Percentiles rank a stretch among this genome's conserved stretches.
Evolutionary conservation across 2,113 vertebrate species (phyloP).

Genomic region (Nycticryphes semicollaris): DNA sequence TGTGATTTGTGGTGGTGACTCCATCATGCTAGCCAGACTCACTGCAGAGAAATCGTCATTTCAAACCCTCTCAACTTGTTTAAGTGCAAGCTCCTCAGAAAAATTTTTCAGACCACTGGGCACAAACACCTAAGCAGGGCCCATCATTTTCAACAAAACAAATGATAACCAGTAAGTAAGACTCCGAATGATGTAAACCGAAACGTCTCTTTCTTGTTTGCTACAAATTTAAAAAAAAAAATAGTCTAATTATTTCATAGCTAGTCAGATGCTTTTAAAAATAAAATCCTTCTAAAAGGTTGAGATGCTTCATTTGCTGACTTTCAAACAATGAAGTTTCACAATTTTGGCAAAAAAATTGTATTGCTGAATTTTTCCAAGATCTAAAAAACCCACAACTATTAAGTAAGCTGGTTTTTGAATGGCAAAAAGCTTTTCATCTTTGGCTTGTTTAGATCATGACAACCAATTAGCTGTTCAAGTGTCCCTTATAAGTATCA

Average conservation of each 20-base stretch:
- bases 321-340: neutral
- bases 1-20: neutral
- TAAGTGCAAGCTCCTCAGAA: neutral
- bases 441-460: neutral
- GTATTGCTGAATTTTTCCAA: neutral
- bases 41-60: neutral
- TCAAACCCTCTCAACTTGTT: neutral
- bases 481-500: neutral
- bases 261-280: neutral
- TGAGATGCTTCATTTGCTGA: neutral
- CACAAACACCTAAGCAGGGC: neutral
- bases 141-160: neutral
- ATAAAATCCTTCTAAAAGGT: neutral
- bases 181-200: neutral
- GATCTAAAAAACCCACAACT: neutral
- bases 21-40: neutral
- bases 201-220: neutral
- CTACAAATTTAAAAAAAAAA: neutral
- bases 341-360: neutral
- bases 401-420: neutral
- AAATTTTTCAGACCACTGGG: neutral
- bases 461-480: neutral
- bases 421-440: neutral
- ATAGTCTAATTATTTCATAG: neutral
- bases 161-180: neutral